Evolutionary conservation across 2,888 invertebrate genomes (phyloP), one percentile per base, ranked within the genome.

Genomic region (Tachina lurida): DNA sequence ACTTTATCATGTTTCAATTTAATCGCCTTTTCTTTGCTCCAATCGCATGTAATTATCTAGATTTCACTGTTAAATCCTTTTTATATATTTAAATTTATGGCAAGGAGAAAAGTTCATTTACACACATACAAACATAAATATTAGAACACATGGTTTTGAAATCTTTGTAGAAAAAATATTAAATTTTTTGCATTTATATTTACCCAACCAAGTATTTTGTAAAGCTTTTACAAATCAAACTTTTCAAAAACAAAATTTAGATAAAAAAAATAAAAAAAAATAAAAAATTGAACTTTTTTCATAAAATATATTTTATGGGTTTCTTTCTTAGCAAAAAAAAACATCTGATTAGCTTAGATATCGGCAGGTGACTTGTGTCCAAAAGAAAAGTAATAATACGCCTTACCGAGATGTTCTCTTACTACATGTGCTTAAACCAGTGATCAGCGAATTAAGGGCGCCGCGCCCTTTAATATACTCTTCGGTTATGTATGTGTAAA

Each of bases 51-150:
- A n/a, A n/a, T n/a, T n/a, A 78, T 19, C 45, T 62, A 70, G 62
- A 39, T 52, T 78, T 60, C 4, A 15, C 60, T 54, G 10, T 54
- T 78, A 17, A 43, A 54, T 45, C 31, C 19, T 65, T 63, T 19
- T 47, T 19, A 52, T 47, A 19, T 22, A 56, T 65, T 56, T 73
- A 63, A 63, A 73, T 65, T 73, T 56, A 79, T 63, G 63, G 79
- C 79, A 79, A 79, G 79, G 79, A 79, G 65, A 58, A 79, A 79
- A 79, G 71, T 73, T 79, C 79, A 73, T 79, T 13, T 76, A 10
- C 17, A 31, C 5, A 5, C 31, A 31, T 7, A 31, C 31, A 31
- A 5, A 31, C 31, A 10, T 22, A 47, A 56, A 47, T 45, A 3
- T 17, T 19, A 39, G 54, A 67, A 39, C 19, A 49, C 2, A 22